These are phyloP conservation scores for Pseudochromis fuscus DNA, from an alignment of 2,797 vertebrate species.

Conservation along the genomic window DNA sequence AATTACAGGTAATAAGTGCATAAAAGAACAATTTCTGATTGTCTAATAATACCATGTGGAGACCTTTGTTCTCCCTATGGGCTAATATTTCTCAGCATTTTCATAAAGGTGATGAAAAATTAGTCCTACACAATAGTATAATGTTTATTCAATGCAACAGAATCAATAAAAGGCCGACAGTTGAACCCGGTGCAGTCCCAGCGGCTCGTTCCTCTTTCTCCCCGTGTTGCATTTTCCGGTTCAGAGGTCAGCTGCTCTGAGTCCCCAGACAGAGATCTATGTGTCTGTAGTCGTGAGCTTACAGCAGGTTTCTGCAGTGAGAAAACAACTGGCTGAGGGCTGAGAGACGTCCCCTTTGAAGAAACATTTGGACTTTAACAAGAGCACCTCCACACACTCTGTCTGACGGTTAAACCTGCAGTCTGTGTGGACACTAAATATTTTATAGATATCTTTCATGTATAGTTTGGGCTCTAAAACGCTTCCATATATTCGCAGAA, in stretches of 20 bases:
- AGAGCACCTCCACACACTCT: slow-evolving; percentile 10
- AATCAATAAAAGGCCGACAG: slow-evolving; percentile 36
- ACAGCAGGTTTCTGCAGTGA: not conserved
- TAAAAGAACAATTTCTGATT: not conserved
- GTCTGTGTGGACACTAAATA: not conserved
- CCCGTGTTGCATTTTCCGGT: slow-evolving; percentile 26
- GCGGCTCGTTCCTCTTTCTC: slow-evolving; percentile 8
- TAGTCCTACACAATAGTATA: slow-evolving; percentile 3
- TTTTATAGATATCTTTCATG: too few relatives aligned
- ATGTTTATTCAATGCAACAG: slow-evolving; percentile 23
- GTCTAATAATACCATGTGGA: not conserved
- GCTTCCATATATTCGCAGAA: too few relatives aligned
- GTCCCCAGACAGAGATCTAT: slow-evolving; percentile 20
- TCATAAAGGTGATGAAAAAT: not conserved
- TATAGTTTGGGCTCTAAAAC: too few relatives aligned
- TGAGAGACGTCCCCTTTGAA: slow-evolving; percentile 2
- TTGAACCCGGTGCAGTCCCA: slow-evolving; percentile 20
- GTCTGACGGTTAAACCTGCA: too few relatives aligned
- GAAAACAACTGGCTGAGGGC: not conserved
- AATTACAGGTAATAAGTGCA: too few relatives aligned
- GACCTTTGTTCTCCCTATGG: not conserved
- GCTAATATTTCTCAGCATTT: not conserved
- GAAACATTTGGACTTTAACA: slow-evolving; percentile 29
- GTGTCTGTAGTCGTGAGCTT: slow-evolving; percentile 8
- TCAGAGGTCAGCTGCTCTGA: slow-evolving; percentile 23